These are phyloP conservation scores for Nemapogon koenigi DNA, from an alignment of 2,888 invertebrate genomes.

Conservation along the genomic window DNA sequence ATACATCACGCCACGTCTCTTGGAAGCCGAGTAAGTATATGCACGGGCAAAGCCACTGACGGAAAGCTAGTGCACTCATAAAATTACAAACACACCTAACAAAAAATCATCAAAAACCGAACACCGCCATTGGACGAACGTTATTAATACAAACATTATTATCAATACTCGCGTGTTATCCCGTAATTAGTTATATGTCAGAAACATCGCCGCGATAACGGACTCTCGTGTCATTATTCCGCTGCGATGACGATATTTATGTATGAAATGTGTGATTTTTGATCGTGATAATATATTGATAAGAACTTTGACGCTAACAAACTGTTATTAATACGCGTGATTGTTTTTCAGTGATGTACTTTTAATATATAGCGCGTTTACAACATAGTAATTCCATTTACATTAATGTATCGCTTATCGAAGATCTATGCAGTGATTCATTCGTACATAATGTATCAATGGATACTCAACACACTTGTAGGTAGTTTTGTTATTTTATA, in stretches of 20 bases:
- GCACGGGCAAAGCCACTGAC: too few relatives aligned
- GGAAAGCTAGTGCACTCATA: too few relatives aligned
- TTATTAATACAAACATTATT: conserved; percentile 26
- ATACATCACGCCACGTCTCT: too few relatives aligned
- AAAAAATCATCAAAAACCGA: too few relatives aligned
- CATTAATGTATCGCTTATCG: too few relatives aligned
- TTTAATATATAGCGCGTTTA: conserved; percentile 9
- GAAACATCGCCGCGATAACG: conserved; percentile 28
- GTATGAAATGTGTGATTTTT: conserved; percentile 36
- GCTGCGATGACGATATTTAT: conserved; percentile 38
- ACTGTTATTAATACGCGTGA: conserved; percentile 18
- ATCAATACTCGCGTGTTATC: conserved; percentile 42
- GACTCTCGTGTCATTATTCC: conserved; percentile 34
- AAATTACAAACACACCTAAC: too few relatives aligned
- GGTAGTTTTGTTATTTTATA: too few relatives aligned
- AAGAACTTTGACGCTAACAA: conserved; percentile 10
- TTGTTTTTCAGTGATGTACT: conserved; percentile 9
- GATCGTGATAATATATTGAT: conserved; percentile 27
- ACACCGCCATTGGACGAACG: conserved; percentile 6
- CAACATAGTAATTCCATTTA: too few relatives aligned
- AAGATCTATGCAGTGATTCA: too few relatives aligned
- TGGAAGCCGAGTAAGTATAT: too few relatives aligned
- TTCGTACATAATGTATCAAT: too few relatives aligned
- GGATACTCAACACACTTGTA: too few relatives aligned
- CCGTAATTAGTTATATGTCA: conserved; percentile 44